These are phyloP conservation scores for Crax fasciolata DNA, from an alignment of 2,797 vertebrate genomes.

Conservation along the genomic window DNA sequence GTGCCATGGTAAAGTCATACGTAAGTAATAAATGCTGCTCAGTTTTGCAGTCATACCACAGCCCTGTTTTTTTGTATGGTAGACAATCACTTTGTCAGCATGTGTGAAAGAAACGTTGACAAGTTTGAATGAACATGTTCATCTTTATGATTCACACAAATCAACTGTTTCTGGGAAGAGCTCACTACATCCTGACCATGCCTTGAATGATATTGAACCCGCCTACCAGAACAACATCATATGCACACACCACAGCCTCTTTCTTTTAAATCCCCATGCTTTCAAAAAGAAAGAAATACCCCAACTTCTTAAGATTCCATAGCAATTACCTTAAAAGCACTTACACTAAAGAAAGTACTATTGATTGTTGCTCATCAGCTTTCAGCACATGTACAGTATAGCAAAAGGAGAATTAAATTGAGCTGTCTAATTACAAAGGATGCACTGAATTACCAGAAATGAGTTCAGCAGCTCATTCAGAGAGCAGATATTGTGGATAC, in stretches of 20 bases:
- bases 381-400: neutral
- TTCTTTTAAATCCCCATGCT: neutral
- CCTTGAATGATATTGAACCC: neutral
- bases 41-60: neutral
- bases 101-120: neutral
- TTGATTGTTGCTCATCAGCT: conserved; percentile 45
- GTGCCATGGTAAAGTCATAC: accelerated
- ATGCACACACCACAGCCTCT: neutral
- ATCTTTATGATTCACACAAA: neutral
- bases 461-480: neutral
- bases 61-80: neutral
- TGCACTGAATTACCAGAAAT: conserved; percentile 16
- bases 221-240: neutral
- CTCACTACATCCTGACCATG: neutral
- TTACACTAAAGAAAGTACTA: conserved; percentile 11
- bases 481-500: neutral
- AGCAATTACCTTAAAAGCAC: conserved; percentile 26
- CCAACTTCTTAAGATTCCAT: neutral
- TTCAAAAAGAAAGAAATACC: neutral
- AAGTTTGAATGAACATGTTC: neutral
- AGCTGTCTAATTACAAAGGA: conserved; percentile 17
- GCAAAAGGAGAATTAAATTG: conserved; percentile 52
- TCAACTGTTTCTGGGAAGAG: neutral
- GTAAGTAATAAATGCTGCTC: neutral
- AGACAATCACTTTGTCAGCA: neutral